Base-by-base conservation (phyloP, 2,113 vertebrate species). In the Lonchura striata region DNA sequence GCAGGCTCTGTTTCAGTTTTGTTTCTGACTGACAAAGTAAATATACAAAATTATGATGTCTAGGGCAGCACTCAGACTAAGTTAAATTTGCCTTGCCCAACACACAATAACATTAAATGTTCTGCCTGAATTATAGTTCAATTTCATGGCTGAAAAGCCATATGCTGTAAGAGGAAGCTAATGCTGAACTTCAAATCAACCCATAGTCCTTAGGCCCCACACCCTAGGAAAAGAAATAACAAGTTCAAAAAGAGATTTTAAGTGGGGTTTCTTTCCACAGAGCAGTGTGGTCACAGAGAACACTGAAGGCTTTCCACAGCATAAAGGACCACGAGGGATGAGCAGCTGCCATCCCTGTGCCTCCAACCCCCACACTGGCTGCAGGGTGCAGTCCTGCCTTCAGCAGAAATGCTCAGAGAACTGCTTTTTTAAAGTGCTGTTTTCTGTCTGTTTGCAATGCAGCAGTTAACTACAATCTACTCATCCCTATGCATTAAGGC, bases 401-500 rank as follows among this genome's bases (percentile, higher is more conserved):
- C 28, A 37, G 16, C 2, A 85, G 65, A 87, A 78, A 49, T 20
- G 19, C 49, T 61, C 42, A 22, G 10, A 52, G 18, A 85, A 27
- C 4, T 39, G 22, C 13, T 78, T 61, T 47, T 37, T 11, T 13
- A 7, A 52, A 52, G n/a, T 3, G 11, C 2, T 84, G 30, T 22
- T 69, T 74, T 83, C 35, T 76, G 14, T 46, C n/a, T 90, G 69
- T 86, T 94, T 92, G 41, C 78, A 85, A 41, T 64, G 53, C 25
- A 96, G 53, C 61, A 74, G 64, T 82, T 88, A 93, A 82, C 78
- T 70, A 47, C 37, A 90, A 60, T 27, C 82, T 87, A n/a, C n/a
- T 30, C 2, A 28, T 64, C 83, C 86, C 93, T 90, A 69, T n/a
- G 81, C 90, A 79, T 78, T 72, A 90, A 79, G 63, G 69, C 33